Evolutionary conservation across 2,797 vertebrate species (phyloP).

Genomic region (Acestrorhynchus altus): DNA sequence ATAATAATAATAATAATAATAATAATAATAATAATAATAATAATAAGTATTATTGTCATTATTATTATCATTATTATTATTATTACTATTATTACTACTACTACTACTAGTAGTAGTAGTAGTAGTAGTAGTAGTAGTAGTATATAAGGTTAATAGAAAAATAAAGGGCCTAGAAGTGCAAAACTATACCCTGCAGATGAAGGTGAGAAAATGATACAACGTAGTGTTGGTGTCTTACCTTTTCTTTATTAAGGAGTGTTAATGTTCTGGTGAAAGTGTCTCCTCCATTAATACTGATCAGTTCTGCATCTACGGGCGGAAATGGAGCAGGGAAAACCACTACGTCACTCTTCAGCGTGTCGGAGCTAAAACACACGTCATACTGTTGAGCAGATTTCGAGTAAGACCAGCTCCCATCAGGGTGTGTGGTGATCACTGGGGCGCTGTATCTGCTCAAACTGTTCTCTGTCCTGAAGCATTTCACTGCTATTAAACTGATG

Average conservation of each 20-base stretch:
- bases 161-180: too few relatives aligned
- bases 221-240: constrained; percentile 68
- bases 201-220: too few relatives aligned
- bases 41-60: too few relatives aligned
- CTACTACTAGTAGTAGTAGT: too few relatives aligned
- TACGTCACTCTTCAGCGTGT: constrained; percentile 70
- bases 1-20: too few relatives aligned
- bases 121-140: too few relatives aligned
- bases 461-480: constrained; percentile 63
- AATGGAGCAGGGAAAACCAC: constrained; percentile 66
- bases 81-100: too few relatives aligned
- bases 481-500: constrained; percentile 64
- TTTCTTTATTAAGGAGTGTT: constrained; percentile 63
- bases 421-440: constrained; percentile 68
- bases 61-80: too few relatives aligned
- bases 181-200: too few relatives aligned
- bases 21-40: too few relatives aligned
- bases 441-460: constrained; percentile 60
- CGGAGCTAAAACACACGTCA: constrained; percentile 70
- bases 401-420: constrained; percentile 73
- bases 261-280: constrained; percentile 68
- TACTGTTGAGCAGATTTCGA: constrained; percentile 71
- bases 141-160: too few relatives aligned
- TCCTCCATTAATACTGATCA: constrained; percentile 68
- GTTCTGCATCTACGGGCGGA: constrained; percentile 61